Evolutionary conservation across 2,113 vertebrate species (phyloP).

Genomic region (Alouatta palliata): DNA sequence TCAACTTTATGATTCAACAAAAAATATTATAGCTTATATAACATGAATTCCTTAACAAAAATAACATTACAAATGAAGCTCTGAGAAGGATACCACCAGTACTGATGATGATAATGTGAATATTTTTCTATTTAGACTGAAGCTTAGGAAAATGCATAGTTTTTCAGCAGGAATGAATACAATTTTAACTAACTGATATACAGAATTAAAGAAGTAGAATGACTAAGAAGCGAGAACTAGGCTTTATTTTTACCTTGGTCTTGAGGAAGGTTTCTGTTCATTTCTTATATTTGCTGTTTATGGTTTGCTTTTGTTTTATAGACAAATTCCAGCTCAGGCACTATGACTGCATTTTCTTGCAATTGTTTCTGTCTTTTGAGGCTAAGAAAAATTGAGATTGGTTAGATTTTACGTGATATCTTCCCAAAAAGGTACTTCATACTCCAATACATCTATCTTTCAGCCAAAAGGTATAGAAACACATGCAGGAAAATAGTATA

Average conservation of each 20-base stretch:
- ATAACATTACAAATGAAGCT: neutral
- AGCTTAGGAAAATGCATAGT: slow-evolving; percentile 37
- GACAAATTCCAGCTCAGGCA: neutral
- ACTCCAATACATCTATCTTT: neutral
- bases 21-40: slow-evolving; percentile 3
- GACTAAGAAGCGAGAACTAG: neutral
- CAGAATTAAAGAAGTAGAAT: neutral
- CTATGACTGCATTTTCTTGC: neutral
- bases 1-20: neutral
- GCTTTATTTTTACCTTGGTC: neutral
- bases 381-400: slow-evolving; percentile 10
- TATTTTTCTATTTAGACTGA: slow-evolving; percentile 25
- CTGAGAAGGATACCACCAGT: neutral
- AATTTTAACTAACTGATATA: neutral
- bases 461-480: neutral
- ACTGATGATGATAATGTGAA: neutral
- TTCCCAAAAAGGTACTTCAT: neutral
- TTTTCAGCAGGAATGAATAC: neutral
- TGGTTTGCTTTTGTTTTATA: slow-evolving; percentile 5
- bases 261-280: neutral
- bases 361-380: neutral
- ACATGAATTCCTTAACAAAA: slow-evolving; percentile 34
- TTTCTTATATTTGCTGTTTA: neutral
- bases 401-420: neutral
- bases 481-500: neutral